phyloP scores from a whole-genome alignment of 1,140 invertebrate species.

The Meteorus sp. region DNA sequence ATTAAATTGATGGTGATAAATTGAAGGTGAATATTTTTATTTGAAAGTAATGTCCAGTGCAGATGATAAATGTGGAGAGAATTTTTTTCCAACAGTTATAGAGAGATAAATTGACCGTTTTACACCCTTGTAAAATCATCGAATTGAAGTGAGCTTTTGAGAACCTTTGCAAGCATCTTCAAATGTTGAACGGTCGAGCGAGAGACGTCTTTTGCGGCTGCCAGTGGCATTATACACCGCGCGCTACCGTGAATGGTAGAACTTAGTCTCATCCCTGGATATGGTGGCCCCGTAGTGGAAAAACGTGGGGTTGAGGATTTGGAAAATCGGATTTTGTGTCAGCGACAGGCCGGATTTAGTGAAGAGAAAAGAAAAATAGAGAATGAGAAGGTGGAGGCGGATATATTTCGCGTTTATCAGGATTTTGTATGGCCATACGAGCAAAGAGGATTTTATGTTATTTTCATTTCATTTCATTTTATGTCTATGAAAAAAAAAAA shows the following conservation, averaged over 20 bases:
- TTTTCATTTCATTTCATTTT: no score
- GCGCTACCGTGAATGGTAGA: slow-evolving; percentile 6
- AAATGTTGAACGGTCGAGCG: no score
- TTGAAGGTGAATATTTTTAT: no score
- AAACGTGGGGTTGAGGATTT: slow-evolving; percentile 23
- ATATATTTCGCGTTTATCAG: slow-evolving; percentile 8
- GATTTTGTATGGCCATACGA: slow-evolving; percentile 6
- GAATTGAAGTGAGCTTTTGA: slow-evolving; percentile 9
- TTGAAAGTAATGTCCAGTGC: no score
- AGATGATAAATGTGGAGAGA: no score
- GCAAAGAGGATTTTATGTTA: no score
- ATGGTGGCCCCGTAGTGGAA: no score
- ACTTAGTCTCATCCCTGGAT: no score
- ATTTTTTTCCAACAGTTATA: no score
- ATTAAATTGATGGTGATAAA: no score
- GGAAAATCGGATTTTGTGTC: slow-evolving; percentile 27
- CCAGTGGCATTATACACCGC: background rate
- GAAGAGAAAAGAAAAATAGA: slow-evolving; percentile 10
- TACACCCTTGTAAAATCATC: slow-evolving; percentile 10
- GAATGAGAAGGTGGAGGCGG: slow-evolving; percentile 3
- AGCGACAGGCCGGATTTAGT: slow-evolving; percentile 14
- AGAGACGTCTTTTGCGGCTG: slow-evolving; percentile 14
- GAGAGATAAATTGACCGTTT: background rate
- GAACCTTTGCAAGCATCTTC: no score
- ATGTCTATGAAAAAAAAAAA: no score